Base-by-base conservation (phyloP, 2,113 vertebrate genomes). In the Tragelaphus strepsiceros region DNA sequence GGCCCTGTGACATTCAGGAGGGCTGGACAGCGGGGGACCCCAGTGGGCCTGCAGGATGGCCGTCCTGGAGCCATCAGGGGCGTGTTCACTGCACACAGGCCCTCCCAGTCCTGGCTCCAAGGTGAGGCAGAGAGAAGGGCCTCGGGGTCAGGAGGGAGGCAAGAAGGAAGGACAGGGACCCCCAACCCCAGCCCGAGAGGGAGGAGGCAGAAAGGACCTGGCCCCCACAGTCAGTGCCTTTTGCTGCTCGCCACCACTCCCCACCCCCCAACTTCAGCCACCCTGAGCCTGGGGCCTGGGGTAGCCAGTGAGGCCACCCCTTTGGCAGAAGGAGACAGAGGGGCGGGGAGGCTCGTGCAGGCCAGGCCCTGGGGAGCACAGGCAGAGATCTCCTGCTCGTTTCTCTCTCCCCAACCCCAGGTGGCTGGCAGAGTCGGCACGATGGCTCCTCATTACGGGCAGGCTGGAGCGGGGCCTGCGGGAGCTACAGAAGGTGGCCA, bases 401-500 rank as follows among this genome's bases (percentile, higher is more conserved):
- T 12, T 2, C 26, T 61, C 13, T 5, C 51, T 11, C 1, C 2
- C 39, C 12, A 8, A 2, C 85, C 74, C 30, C 98, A 99, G 99
- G 99, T 99, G 99, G 98, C 98, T 99, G 62, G 98, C 99, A 24
- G 99, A 99, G 97, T 99, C 99, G 0, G 99, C 99, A 0, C 98
- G 99, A 10, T 99, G 99, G 99, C 98, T 99, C 30, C 98, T 99
- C 21, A 92, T 99, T 30, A 98, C 53, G 0, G 99, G 99, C 54
- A 98, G 98, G 58, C 35, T 98, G 1, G 98, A 99, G 5, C 64
- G 54, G 71, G 99, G 99, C 0, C 98, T 99, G 11, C 92, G 89
- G 87, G 99, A 98, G 74, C 99, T 99, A 2, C 98, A 98, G 96
- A 98, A 89, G 12, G 99, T 99, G 3, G 99, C 99, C 7, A 98